Conservation (phyloP, 2,888 invertebrate genomes). For the Thalpophila matura region DNA sequence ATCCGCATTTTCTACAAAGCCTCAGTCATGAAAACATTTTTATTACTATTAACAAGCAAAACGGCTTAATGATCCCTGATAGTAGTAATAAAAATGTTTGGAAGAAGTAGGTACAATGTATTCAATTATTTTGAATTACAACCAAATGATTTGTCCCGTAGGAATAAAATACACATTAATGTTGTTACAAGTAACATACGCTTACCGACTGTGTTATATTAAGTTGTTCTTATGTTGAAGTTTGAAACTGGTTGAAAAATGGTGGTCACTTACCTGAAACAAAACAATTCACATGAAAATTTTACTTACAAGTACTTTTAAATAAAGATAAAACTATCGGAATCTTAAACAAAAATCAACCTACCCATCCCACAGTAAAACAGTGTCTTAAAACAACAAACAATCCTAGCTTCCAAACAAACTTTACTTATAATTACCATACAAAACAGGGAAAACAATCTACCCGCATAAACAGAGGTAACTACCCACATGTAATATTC, state of each 20-base stretch:
- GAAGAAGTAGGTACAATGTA: conserved; percentile 3
- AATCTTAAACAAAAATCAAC: conserved; percentile 6
- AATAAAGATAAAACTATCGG: neutral
- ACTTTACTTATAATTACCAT: conserved; percentile 50
- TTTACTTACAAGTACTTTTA: neutral
- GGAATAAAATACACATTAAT: neutral
- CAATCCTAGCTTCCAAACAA: conserved; percentile 44
- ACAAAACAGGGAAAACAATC: conserved; percentile 48
- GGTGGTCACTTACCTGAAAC: conserved; percentile 54
- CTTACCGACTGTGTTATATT: conserved; percentile 15
- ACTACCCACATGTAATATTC: conserved; percentile 54
- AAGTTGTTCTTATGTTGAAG: neutral
- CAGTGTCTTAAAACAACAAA: conserved; percentile 29
- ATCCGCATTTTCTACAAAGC: conserved; percentile 7
- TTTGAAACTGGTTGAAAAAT: neutral
- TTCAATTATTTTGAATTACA: conserved; percentile 14
- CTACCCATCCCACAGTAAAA: neutral
- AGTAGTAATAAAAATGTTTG: conserved; percentile 2
- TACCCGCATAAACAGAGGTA: conserved; percentile 44
- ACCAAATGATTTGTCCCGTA: neutral
- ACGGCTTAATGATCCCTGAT: neutral
- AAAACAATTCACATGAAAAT: conserved; percentile 4
- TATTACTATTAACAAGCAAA: conserved; percentile 5
- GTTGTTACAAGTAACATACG: conserved; percentile 6
- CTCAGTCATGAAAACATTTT: conserved; percentile 16